A percentile compares a stretch with the other conserved stretches of the same genome.
Evolutionary conservation across 2,888 invertebrate genomes (phyloP).

Genomic region (Ptychoptera albimana): DNA sequence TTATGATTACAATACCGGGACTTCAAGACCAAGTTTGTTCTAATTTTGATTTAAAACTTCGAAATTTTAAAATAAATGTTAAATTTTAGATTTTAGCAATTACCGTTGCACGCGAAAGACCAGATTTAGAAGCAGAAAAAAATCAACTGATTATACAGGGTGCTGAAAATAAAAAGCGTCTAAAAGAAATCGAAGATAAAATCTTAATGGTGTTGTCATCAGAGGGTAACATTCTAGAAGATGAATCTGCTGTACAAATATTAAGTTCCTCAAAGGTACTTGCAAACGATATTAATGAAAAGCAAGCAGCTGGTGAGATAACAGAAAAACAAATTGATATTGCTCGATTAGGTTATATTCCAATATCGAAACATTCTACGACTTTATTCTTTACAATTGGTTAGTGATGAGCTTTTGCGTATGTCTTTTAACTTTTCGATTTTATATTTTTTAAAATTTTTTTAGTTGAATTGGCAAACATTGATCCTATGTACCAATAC

Average conservation of each 20-base stretch:
- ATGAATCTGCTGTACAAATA: slow-evolving; percentile 79
- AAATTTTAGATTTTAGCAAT: slow-evolving; percentile 48
- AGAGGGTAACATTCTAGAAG: slow-evolving; percentile 70
- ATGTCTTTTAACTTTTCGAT: not conserved
- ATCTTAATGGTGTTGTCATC: slow-evolving; percentile 64
- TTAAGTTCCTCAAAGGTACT: slow-evolving; percentile 79
- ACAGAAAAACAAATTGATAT: slow-evolving; percentile 83
- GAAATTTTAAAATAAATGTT: not conserved
- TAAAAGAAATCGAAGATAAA: slow-evolving; percentile 83
- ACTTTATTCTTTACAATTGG: slow-evolving; percentile 83
- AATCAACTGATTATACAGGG: slow-evolving; percentile 74
- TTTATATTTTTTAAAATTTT: slow-evolving; percentile 3
- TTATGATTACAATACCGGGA: slow-evolving; percentile 81
- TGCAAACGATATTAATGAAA: slow-evolving; percentile 80
- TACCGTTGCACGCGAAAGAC: slow-evolving; percentile 81
- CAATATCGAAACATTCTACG: slow-evolving; percentile 79
- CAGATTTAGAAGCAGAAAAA: slow-evolving; percentile 83
- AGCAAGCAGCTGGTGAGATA: slow-evolving; percentile 75
- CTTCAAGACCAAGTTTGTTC: slow-evolving; percentile 55
- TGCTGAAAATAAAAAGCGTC: slow-evolving; percentile 55
- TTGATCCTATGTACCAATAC: slow-evolving; percentile 97
- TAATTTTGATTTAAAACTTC: not conserved
- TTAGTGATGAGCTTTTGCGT: slow-evolving; percentile 20
- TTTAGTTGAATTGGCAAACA: slow-evolving; percentile 66
- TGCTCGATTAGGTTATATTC: slow-evolving; percentile 71